Evolutionary conservation across 2,113 vertebrate species (phyloP).

Genomic region (Benitochromis conjunctus): DNA sequence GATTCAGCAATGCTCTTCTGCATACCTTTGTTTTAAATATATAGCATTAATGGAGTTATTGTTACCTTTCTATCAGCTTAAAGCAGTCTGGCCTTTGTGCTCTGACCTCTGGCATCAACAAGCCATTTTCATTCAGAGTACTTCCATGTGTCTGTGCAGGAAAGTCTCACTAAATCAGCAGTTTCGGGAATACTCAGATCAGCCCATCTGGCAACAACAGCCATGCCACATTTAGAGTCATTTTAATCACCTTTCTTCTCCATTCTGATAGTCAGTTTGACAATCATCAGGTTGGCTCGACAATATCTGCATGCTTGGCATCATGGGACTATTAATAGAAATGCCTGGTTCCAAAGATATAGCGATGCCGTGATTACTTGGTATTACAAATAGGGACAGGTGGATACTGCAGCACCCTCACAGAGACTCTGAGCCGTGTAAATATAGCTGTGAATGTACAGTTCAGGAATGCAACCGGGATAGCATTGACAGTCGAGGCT

Average conservation of each 20-base stretch:
- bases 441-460: conserved; percentile 54
- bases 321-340: conserved; percentile 19
- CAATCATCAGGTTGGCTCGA: not conserved
- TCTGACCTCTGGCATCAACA: not conserved
- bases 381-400: conserved; percentile 60
- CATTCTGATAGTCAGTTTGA: not conserved
- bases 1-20: not conserved
- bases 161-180: not conserved
- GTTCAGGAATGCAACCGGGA: conserved; percentile 47
- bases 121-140: not conserved
- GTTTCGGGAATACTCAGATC: not conserved
- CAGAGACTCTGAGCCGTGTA: conserved; percentile 30
- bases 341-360: conserved; percentile 10
- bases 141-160: not conserved
- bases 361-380: conserved; percentile 22
- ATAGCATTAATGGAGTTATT: not conserved
- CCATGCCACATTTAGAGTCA: not conserved
- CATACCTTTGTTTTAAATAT: not conserved
- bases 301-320: not conserved
- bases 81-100: not conserved
- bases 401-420: conserved; percentile 30
- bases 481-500: conserved; percentile 6
- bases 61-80: not conserved
- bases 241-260: not conserved
- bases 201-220: not conserved